Conservation (phyloP, 2,888 invertebrate genomes). For the Tenthredo distinguenda region DNA sequence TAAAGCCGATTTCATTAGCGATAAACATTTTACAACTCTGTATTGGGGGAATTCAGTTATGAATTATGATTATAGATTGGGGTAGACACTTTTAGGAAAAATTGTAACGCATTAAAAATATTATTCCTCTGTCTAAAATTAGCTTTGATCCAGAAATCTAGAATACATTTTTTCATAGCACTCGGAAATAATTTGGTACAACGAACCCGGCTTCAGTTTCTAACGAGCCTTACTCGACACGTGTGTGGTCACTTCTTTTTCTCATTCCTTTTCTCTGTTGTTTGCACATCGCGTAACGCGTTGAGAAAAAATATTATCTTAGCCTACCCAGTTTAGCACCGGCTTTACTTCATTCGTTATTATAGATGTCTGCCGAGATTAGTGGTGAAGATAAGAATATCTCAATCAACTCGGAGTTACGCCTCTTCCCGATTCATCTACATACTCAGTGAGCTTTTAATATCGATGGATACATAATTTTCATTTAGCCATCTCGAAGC, state of each 20-base stretch:
- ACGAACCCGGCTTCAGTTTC: constrained; percentile 11
- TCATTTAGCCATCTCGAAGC: background rate
- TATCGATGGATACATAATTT: background rate
- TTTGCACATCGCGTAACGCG: constrained; percentile 11
- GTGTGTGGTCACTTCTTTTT: constrained; percentile 16
- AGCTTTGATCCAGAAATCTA: background rate
- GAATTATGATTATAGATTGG: background rate
- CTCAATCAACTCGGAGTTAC: constrained; percentile 31
- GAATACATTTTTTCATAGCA: background rate
- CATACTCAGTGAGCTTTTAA: background rate
- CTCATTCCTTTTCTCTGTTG: background rate
- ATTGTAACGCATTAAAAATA: background rate
- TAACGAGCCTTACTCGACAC: background rate
- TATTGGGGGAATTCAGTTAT: background rate
- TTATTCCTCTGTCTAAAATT: background rate
- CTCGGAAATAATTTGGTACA: background rate
- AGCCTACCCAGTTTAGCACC: background rate
- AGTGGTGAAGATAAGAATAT: background rate
- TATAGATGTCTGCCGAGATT: constrained; percentile 4
- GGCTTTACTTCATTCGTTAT: constrained; percentile 22
- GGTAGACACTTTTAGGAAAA: background rate
- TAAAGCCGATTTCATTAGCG: constrained; percentile 32
- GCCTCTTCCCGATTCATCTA: constrained; percentile 2
- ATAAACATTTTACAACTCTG: background rate
- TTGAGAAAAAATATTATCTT: constrained; percentile 17